Evolutionary conservation across 2,797 vertebrate genomes (phyloP).

Genomic region (Diceros bicornis): DNA sequence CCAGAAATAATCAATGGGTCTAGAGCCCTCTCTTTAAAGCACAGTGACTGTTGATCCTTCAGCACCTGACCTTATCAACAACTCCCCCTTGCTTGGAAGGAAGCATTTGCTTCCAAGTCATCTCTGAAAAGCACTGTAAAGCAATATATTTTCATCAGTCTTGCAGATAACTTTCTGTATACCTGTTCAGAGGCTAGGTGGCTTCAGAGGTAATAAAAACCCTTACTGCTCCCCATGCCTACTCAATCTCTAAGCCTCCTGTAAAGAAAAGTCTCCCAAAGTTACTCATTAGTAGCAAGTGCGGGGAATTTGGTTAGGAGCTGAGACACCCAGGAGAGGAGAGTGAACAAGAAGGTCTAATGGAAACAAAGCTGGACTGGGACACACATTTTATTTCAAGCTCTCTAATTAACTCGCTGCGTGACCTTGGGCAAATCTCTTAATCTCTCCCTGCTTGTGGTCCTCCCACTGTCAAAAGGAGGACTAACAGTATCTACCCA

Average conservation of each 20-base stretch:
- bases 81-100: no score
- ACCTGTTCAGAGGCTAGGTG: background rate
- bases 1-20: background rate
- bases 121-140: background rate
- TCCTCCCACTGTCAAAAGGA: background rate
- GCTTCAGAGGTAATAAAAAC: slow-evolving; percentile 39
- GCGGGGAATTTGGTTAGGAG: background rate
- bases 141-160: background rate
- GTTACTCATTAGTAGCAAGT: background rate
- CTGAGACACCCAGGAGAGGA: background rate
- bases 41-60: accelerated
- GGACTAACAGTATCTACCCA: background rate
- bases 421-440: slow-evolving; percentile 56
- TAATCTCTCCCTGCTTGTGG: background rate
- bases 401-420: slow-evolving; percentile 57
- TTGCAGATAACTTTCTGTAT: background rate
- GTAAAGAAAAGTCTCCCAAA: background rate
- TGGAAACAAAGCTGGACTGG: background rate
- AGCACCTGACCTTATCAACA: background rate
- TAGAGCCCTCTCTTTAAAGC: background rate
- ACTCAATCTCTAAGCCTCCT: background rate
- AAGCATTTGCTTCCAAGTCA: background rate
- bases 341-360: background rate
- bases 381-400: background rate
- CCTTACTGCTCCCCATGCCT: background rate